These are phyloP conservation scores for Propithecus deckenii DNA, from an alignment of 2,797 vertebrate species.

Conservation along the genomic window DNA sequence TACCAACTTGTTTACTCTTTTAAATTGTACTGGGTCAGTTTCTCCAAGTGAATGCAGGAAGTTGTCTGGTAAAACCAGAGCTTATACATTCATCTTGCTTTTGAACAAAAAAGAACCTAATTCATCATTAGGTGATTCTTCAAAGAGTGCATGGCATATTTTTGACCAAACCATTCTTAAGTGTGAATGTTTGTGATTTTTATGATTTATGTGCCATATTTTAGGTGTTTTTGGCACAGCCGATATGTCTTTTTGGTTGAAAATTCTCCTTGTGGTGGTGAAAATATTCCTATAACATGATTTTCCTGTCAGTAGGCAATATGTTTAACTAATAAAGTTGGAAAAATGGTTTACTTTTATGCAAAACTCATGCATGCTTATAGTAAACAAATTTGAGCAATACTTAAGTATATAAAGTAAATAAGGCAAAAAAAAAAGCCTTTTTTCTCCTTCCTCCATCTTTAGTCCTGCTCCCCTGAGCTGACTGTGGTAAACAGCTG, in stretches of 20 bases:
- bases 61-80: constrained; percentile 37
- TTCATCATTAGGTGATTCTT: constrained; percentile 4
- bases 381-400: constrained; percentile 7
- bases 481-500: neutral
- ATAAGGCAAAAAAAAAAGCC: neutral
- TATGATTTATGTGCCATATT: constrained; percentile 34
- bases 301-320: constrained; percentile 31
- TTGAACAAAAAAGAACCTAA: neutral
- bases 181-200: constrained; percentile 46
- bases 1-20: neutral
- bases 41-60: constrained; percentile 36
- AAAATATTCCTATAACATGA: neutral
- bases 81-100: constrained; percentile 5
- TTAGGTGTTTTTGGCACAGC: constrained; percentile 13
- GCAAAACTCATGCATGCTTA: neutral
- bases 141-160: neutral
- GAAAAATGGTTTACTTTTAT: constrained; percentile 12
- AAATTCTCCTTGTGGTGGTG: constrained; percentile 6
- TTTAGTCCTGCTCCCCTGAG: neutral
- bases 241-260: constrained; percentile 50
- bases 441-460: neutral
- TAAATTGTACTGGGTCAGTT: constrained; percentile 42
- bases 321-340: neutral
- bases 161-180: constrained; percentile 5
- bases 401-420: neutral